These are phyloP conservation scores for Pachycephala philippinensis DNA, from an alignment of 2,113 vertebrate species.

Conservation along the genomic window DNA sequence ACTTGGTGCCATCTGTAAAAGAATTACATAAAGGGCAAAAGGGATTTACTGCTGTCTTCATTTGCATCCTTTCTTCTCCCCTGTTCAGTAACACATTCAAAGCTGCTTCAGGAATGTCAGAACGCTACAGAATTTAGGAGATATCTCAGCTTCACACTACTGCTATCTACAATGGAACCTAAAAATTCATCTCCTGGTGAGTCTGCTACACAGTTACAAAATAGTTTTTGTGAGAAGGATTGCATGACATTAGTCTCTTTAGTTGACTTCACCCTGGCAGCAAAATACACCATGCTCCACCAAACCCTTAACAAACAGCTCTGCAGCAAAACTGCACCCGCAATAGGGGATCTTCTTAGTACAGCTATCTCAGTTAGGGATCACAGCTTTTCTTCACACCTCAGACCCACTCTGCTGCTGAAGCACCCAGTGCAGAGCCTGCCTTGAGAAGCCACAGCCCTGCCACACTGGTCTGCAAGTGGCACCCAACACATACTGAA, in stretches of 20 bases:
- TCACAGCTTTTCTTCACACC: not conserved
- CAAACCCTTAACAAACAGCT: not conserved
- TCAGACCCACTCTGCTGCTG: not conserved
- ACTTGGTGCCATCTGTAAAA: not conserved
- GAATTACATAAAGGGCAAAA: not conserved
- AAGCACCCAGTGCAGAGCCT: fast-evolving
- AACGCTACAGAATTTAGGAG: not conserved
- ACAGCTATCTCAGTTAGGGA: not conserved
- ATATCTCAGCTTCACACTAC: not conserved
- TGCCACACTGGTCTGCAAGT: not conserved
- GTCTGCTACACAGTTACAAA: not conserved
- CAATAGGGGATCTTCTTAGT: not conserved
- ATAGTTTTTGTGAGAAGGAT: not conserved
- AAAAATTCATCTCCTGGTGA: not conserved
- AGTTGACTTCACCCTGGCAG: not conserved
- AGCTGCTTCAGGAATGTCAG: not conserved
- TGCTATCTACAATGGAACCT: not conserved
- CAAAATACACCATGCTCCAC: not conserved
- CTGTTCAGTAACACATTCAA: not conserved
- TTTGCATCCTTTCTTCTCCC: not conserved
- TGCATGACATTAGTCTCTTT: not conserved
- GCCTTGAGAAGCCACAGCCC: not conserved
- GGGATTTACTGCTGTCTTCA: not conserved
- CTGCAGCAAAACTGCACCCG: not conserved
- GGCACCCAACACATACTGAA: fast-evolving